Evolutionary conservation across 2,113 vertebrate species (phyloP), one percentile per base, ranked within the genome.

Genomic region (Aspiorhynchus laticeps): DNA sequence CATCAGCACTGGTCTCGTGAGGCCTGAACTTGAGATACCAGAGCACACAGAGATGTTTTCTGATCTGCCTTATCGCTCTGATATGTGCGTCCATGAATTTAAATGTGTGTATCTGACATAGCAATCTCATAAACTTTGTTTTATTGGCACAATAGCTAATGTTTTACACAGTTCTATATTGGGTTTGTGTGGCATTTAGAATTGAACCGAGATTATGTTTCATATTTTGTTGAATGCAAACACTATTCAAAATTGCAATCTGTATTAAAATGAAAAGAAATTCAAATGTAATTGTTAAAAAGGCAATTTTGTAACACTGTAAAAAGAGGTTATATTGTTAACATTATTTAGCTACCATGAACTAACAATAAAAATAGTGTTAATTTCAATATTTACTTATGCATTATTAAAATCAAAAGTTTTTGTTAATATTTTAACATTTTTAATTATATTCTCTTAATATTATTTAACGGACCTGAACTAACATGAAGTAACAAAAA

Each of bases 1-100:
- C 59, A 14, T n/a, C 67, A 80, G 85, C 33, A 5, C 85, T 2
- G 77, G 89, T 95, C 95, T 94, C 89, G 88, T 95, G 94, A 94
- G 93, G 84, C 85, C 86, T 90, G 89, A 91, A 91, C 92, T 93
- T 92, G 89, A 91, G 92, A 93, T 90, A 89, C 80, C 77, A 28
- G 36, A 80, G 84, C 89, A 87, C 91, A 91, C 87, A 91, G 78
- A 91, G 87, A 92, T 90, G 87, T 91, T 93, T 48, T 87, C 91
- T 92, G n/a, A 73, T 88, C 83, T 69, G 76, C 85, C 87, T 89
- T 90, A 87, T 56, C 41, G 21, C 33, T 8, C 0, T 7, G 56
- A n/a, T 76, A 33, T 84, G 74, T 33, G 24, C 41, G 28, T 48
- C 56, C 86, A 7, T 51, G n/a, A 31, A 6, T 84, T n/a, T 24